Evolutionary conservation across 2,113 vertebrate species (phyloP).

Genomic region (Dromas ardeola): DNA sequence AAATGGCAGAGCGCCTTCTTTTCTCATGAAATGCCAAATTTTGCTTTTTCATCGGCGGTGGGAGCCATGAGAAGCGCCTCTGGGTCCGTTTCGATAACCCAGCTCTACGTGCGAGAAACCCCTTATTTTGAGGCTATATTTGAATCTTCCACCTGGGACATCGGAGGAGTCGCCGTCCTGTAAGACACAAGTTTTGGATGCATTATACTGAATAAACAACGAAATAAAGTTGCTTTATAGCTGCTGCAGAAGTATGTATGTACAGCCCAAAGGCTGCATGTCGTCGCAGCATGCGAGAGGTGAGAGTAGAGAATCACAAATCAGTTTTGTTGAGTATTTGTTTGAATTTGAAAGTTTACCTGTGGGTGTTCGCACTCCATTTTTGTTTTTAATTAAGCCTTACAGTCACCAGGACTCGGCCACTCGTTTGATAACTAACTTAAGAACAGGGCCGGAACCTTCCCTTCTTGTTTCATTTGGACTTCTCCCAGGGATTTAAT

Average conservation of each 20-base stretch:
- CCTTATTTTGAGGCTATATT: not conserved
- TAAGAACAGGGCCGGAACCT: not conserved
- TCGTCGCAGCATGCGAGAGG: fast-evolving
- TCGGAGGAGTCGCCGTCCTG: fast-evolving
- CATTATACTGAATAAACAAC: not conserved
- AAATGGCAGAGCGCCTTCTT: not conserved
- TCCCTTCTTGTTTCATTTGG: not conserved
- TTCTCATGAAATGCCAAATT: not conserved
- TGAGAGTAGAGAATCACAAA: not conserved
- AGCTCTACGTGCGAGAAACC: not conserved
- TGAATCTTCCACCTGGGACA: not conserved
- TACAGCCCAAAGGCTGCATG: too few species aligned
- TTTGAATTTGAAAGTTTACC: not conserved
- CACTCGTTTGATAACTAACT: not conserved
- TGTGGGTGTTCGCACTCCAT: not conserved
- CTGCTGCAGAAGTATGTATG: not conserved
- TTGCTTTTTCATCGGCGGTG: not conserved
- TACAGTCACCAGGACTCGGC: not conserved
- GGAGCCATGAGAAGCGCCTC: not conserved
- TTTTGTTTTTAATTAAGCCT: not conserved
- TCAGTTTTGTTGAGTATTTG: too few species aligned
- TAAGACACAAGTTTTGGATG: not conserved
- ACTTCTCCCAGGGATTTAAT: not conserved
- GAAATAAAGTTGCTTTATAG: not conserved
- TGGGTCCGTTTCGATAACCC: not conserved